Evolutionary conservation across 2,797 vertebrate species (phyloP), one percentile per base, ranked within the genome.

Genomic region (Gymnothorax javanicus): DNA sequence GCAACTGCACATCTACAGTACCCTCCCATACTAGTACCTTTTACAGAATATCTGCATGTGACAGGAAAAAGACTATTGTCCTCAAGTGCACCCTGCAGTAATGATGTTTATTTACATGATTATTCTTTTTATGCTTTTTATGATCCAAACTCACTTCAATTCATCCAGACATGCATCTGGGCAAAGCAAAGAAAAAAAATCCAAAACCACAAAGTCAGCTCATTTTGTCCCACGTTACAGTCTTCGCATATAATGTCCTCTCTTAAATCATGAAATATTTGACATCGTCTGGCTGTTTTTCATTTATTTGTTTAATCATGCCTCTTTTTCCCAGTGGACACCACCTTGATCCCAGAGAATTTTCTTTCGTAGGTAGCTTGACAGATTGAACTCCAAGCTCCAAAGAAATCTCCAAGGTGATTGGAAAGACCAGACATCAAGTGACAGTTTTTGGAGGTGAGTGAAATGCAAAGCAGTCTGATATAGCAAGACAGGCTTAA

Each of bases 351-450:
- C 54, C 85, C 85, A 87, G 87, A 67, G 13, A 85, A 89, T 87
- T 71, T 86, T 88, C 88, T 84, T 88, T 83, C 9, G 23, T 4
- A 9, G 86, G 91, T 86, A 85, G 90, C 85, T 87, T 89, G 91
- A 89, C 91, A 91, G 89, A 88, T 59, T 83, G 73, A 86, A 59
- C 17, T 43, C 60, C 73, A 50, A 50, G 89, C 88, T 84, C 91
- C 89, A 90, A 94, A 93, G 93, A 94, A 87, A 92, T 93, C 91
- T 92, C 87, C 87, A 91, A 93, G 91, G 91, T 93, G 91, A 91
- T 52, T 20, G 58, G 58, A 83, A 52, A 87, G 59, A 84, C 85
- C 83, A 54, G 82, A 56, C 82, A 86, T 58, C 57, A 84, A n/a
- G 82, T 59, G 84, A 71, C 67, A n/a, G 79, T 27, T 85, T 91